These are phyloP conservation scores for Lasioglossum morio DNA, from an alignment of 2,888 invertebrate genomes.

Conservation along the genomic window DNA sequence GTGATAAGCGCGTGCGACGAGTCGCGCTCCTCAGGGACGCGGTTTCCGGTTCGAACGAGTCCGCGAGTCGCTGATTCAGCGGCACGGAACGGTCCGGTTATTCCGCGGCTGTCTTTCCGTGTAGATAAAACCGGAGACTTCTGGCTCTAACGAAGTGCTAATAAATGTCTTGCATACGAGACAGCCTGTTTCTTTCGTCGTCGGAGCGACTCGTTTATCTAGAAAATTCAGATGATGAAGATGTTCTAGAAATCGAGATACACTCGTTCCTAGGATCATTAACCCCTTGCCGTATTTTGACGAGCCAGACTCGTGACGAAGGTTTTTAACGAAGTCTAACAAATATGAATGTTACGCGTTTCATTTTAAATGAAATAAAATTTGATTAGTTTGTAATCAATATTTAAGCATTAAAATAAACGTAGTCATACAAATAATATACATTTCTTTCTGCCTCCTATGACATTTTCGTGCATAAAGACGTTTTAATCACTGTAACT, in stretches of 20 bases:
- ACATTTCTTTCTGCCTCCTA: too few species aligned
- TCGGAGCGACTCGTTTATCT: background rate
- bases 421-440: too few species aligned
- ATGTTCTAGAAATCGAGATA: background rate
- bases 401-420: too few species aligned
- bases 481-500: too few species aligned
- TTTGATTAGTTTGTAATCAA: too few species aligned
- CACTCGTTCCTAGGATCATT: background rate
- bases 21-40: background rate
- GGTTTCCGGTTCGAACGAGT: constrained; percentile 33
- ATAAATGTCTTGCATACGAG: background rate
- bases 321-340: too few species aligned
- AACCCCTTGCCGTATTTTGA: too few species aligned
- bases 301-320: too few species aligned
- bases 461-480: too few species aligned
- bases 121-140: background rate
- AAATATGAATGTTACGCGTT: too few species aligned
- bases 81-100: background rate
- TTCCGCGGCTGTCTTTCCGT: background rate
- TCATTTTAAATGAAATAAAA: too few species aligned
- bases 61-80: background rate
- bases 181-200: background rate
- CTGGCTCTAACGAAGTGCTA: background rate
- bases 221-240: background rate
- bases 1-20: constrained; percentile 40